Conservation (phyloP, 2,888 invertebrate species). For the Frankliniella fusca region DNA sequence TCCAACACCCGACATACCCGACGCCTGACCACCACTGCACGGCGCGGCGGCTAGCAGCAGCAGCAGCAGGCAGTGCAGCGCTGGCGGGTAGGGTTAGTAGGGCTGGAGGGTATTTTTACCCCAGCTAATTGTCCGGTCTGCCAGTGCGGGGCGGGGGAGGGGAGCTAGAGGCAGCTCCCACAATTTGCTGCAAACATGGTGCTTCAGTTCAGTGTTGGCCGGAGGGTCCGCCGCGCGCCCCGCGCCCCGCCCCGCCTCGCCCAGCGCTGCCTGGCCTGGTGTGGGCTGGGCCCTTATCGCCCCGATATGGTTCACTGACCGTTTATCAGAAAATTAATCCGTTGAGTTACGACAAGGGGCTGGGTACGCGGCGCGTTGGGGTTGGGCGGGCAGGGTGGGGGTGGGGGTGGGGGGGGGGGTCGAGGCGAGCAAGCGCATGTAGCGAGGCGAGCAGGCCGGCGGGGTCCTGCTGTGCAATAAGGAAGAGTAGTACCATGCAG, state of each 20-base stretch:
- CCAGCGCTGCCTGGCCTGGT: not conserved
- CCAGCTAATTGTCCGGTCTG: too few relatives aligned
- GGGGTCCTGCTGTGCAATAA: too few relatives aligned
- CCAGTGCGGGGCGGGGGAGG: not conserved
- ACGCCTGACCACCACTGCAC: too few relatives aligned
- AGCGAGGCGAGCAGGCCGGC: not conserved
- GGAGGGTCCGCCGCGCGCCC: too few relatives aligned
- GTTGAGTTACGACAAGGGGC: not conserved
- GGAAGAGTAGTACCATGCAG: too few relatives aligned
- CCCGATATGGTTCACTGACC: constrained; percentile 13
- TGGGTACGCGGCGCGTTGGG: not conserved
- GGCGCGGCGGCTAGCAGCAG: too few relatives aligned
- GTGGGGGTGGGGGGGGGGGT: too few relatives aligned
- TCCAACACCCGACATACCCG: too few relatives aligned
- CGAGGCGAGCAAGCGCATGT: not conserved
- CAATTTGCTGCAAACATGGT: too few relatives aligned
- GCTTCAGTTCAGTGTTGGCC: too few relatives aligned
- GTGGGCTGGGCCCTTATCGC: not conserved
- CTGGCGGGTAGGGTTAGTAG: not conserved
- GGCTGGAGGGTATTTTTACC: not conserved
- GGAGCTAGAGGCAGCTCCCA: not conserved
- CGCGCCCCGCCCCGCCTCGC: too few relatives aligned
- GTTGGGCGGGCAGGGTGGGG: too few relatives aligned
- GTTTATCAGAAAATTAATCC: constrained; percentile 26
- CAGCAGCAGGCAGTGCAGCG: not conserved